phyloP scores from a whole-genome alignment of 2,113 vertebrate species.

The Zosterops japonicus region DNA sequence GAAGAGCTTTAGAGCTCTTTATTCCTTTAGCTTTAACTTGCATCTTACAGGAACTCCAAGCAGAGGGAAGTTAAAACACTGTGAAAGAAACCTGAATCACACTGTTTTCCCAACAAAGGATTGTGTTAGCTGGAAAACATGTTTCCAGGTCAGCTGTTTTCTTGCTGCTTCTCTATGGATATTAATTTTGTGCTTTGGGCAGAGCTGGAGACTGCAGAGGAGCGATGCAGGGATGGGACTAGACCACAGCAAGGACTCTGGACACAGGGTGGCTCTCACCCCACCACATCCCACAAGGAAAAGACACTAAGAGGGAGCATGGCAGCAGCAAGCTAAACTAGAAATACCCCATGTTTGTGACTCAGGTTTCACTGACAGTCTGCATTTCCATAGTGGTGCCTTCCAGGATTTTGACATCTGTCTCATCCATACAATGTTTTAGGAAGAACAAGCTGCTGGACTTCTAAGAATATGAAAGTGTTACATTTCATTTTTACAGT shows the following conservation, averaged over 20 bases:
- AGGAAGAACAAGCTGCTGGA: not conserved
- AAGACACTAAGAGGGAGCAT: fast-evolving
- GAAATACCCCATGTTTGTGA: fast-evolving
- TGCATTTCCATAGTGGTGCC: not conserved
- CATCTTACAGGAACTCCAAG: not conserved
- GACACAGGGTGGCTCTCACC: not conserved
- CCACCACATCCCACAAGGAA: not conserved
- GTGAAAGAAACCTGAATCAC: not conserved
- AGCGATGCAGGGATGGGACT: fast-evolving
- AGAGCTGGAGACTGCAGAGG: not conserved
- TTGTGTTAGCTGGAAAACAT: not conserved
- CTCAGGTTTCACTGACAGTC: not conserved
- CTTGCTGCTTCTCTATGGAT: not conserved
- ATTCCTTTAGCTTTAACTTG: not conserved
- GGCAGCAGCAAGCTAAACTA: not conserved
- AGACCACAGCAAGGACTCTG: not conserved
- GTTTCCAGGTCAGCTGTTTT: not conserved
- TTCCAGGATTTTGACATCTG: not conserved
- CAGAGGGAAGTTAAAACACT: not conserved
- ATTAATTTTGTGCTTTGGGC: not conserved
- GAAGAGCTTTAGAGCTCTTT: not conserved
- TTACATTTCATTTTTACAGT: not conserved
- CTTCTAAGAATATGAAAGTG: not conserved
- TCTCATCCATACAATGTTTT: not conserved
- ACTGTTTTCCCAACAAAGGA: not conserved